Evolutionary conservation across 2,888 invertebrate species (phyloP).

Genomic region (Sarcophaga variegata): DNA sequence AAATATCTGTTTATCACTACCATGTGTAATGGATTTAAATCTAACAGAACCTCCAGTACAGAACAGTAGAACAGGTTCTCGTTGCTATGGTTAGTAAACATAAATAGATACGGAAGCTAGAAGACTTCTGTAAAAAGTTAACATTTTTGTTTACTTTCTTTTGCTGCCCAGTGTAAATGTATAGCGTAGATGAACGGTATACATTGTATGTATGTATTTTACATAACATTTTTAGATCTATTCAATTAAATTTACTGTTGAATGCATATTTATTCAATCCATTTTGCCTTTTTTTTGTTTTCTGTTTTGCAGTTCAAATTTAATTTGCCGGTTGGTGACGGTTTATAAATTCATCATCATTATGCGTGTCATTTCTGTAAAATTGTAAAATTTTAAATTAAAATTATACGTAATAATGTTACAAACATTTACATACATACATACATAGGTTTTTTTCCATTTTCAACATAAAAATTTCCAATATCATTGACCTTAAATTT

Average conservation of each 20-base stretch:
- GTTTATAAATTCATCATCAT: conserved; percentile 37
- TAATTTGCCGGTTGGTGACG: conserved; percentile 36
- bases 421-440: no score
- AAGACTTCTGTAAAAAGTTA: no score
- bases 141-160: background rate
- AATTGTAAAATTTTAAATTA: conserved; percentile 5
- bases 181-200: no score
- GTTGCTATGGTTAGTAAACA: no score
- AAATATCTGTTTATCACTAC: no score
- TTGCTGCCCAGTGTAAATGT: conserved; percentile 19
- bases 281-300: background rate
- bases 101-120: no score
- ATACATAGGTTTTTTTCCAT: background rate
- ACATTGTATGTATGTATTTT: background rate
- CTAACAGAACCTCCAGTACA: no score
- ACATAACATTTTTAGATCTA: conserved; percentile 35
- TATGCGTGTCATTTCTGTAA: conserved; percentile 41
- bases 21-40: no score
- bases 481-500: conserved; percentile 66
- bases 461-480: conserved; percentile 39
- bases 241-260: conserved; percentile 51
- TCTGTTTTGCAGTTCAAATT: conserved; percentile 6
- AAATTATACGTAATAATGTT: background rate
- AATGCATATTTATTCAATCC: background rate
- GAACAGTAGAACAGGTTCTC: no score